Evolutionary conservation across 1,140 invertebrate species (phyloP).

Genomic region (Homarus americanus): DNA sequence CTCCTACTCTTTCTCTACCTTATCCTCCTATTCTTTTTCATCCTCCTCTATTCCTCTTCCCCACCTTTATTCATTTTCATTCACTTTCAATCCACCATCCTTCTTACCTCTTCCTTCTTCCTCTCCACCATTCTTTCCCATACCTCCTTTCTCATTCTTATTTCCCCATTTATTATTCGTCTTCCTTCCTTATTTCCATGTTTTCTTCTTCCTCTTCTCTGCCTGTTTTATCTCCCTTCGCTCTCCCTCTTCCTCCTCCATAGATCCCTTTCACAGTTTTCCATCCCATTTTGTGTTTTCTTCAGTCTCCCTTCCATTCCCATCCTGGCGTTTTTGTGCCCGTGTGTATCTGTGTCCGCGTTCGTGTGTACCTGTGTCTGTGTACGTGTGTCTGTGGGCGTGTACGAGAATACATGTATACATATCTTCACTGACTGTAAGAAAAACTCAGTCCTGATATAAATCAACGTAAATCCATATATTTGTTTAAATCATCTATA

Average conservation of each 20-base stretch:
- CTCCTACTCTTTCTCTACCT: not conserved
- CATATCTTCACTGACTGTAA: no score
- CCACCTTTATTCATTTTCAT: not conserved
- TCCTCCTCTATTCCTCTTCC: constrained; percentile 14
- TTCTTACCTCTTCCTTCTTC: not conserved
- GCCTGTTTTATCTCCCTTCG: not conserved
- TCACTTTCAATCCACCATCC: not conserved
- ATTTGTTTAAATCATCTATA: no score
- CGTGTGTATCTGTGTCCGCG: no score
- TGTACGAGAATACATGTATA: no score
- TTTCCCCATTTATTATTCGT: not conserved
- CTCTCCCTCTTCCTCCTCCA: not conserved
- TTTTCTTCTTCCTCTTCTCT: not conserved
- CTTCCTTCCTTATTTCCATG: not conserved
- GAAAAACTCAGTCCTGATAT: no score
- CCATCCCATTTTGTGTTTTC: no score
- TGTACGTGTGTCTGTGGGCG: no score
- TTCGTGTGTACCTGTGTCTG: no score
- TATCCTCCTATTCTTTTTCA: not conserved
- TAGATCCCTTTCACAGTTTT: no score
- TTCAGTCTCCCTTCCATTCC: no score
- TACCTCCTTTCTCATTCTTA: not conserved
- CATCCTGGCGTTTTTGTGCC: no score
- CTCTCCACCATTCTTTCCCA: constrained; percentile 24
- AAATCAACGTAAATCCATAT: no score